Percentiles rank a stretch among this genome's conserved stretches.
Conservation (phyloP, 2,113 vertebrate genomes). For the Lutjanus erythropterus region DNA sequence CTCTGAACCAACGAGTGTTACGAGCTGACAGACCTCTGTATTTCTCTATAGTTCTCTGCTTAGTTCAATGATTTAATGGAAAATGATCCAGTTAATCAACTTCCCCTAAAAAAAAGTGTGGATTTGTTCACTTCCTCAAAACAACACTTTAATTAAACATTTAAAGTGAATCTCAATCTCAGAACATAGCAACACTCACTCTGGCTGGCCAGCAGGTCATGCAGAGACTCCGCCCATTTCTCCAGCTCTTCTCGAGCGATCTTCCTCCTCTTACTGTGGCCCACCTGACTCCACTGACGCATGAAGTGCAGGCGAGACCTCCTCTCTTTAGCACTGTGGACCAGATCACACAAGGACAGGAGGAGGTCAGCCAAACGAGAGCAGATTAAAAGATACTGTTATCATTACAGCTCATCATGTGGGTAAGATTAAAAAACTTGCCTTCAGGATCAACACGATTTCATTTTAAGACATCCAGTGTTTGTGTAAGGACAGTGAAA, state of each 20-base stretch:
- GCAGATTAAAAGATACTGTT: background rate
- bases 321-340: slow-evolving; percentile 73
- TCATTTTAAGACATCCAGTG: background rate
- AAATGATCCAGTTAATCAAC: background rate
- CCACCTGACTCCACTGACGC: slow-evolving; percentile 83
- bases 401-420: background rate
- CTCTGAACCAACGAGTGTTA: no score
- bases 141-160: background rate
- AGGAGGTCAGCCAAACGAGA: background rate
- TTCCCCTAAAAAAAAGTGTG: background rate
- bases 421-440: background rate
- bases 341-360: background rate
- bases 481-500: background rate
- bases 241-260: slow-evolving; percentile 74
- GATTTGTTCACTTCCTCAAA: background rate
- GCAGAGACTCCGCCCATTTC: slow-evolving; percentile 78
- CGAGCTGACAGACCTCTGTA: no score
- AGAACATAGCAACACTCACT: slow-evolving; percentile 67
- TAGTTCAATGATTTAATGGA: background rate
- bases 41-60: no score
- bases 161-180: background rate
- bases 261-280: slow-evolving; percentile 64
- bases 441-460: background rate
- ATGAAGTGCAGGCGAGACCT: slow-evolving; percentile 81
- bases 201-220: slow-evolving; percentile 72